Percentiles rank a stretch among this genome's conserved stretches.
These are phyloP conservation scores for Oscheius myriophilus DNA, from an alignment of 2,888 invertebrate genomes.

Conservation along the genomic window DNA sequence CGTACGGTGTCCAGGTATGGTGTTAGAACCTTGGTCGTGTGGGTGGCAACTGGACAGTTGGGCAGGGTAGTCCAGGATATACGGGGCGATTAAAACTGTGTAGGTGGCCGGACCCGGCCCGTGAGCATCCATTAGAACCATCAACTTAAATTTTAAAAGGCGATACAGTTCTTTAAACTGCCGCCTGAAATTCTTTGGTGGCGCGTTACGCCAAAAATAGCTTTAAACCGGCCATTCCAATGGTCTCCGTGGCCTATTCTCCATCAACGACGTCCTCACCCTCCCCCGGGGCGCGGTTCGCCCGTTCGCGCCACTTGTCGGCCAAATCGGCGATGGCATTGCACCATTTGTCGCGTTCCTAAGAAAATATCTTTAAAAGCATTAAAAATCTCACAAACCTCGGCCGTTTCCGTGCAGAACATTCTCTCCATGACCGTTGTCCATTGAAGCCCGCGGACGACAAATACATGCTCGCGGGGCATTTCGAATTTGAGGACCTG, in stretches of 20 bases:
- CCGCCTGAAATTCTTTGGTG: too few species aligned
- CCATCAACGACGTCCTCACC: background rate
- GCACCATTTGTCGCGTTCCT: conserved; percentile 61
- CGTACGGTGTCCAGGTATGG: too few species aligned
- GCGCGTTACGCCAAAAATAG: conserved; percentile 76
- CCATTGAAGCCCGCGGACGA: conserved; percentile 95
- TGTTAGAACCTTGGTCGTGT: too few species aligned
- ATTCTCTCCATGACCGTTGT: conserved; percentile 96
- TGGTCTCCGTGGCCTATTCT: conserved; percentile 28
- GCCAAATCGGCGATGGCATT: conserved; percentile 57
- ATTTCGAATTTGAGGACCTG: conserved; percentile 77
- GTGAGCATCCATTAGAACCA: too few species aligned
- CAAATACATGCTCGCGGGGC: conserved; percentile 94
- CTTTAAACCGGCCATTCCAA: conserved; percentile 7
- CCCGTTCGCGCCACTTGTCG: conserved; percentile 31
- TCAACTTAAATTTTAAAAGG: too few species aligned
- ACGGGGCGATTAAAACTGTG: too few species aligned
- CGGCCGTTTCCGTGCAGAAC: conserved; percentile 90
- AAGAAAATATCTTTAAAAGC: too few species aligned
- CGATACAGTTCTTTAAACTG: too few species aligned
- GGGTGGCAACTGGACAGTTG: too few species aligned
- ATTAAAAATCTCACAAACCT: conserved; percentile 31
- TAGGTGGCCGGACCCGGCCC: too few species aligned
- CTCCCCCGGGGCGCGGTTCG: background rate
- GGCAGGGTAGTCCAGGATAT: too few species aligned